Conservation (phyloP, 2,888 invertebrate species). For the Diabrotica balteata region DNA sequence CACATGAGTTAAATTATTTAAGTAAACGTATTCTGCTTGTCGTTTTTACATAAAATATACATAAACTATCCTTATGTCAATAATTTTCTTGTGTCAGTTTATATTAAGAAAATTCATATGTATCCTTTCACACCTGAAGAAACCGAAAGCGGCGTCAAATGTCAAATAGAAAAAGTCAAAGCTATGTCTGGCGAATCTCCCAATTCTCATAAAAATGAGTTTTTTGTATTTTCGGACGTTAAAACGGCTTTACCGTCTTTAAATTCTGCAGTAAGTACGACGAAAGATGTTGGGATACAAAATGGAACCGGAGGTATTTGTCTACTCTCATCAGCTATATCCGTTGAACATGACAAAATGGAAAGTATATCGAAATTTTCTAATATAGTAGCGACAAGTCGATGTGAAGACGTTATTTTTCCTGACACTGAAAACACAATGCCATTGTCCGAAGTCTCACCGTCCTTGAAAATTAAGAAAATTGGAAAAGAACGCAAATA, state of each 20-base stretch:
- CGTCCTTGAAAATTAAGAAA: slow-evolving; percentile 27
- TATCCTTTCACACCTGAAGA: slow-evolving; percentile 12
- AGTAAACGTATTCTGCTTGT: too few species aligned
- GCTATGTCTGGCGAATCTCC: slow-evolving; percentile 52
- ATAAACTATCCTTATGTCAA: background rate
- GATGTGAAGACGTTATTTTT: slow-evolving; percentile 24
- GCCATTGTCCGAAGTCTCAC: slow-evolving; percentile 30
- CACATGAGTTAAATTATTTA: too few species aligned
- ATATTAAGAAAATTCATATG: slow-evolving; percentile 9
- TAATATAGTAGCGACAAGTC: slow-evolving; percentile 37
- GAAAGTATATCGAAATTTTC: slow-evolving; percentile 40
- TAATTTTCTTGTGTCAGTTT: background rate
- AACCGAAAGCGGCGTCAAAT: slow-evolving; percentile 24
- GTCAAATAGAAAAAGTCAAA: slow-evolving; percentile 28
- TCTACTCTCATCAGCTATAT: slow-evolving; percentile 44
- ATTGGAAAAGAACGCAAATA: slow-evolving; percentile 32
- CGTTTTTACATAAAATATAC: too few species aligned
- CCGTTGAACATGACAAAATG: slow-evolving; percentile 43
- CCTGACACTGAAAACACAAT: slow-evolving; percentile 40
- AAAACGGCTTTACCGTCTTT: slow-evolving; percentile 43
- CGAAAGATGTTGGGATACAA: slow-evolving; percentile 46
- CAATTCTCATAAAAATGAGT: slow-evolving; percentile 45
- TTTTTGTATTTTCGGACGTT: slow-evolving; percentile 45
- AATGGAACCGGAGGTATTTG: slow-evolving; percentile 34
- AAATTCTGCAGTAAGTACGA: slow-evolving; percentile 45